These are phyloP conservation scores for Encarsia formosa DNA, from an alignment of 2,888 invertebrate species.

Conservation along the genomic window DNA sequence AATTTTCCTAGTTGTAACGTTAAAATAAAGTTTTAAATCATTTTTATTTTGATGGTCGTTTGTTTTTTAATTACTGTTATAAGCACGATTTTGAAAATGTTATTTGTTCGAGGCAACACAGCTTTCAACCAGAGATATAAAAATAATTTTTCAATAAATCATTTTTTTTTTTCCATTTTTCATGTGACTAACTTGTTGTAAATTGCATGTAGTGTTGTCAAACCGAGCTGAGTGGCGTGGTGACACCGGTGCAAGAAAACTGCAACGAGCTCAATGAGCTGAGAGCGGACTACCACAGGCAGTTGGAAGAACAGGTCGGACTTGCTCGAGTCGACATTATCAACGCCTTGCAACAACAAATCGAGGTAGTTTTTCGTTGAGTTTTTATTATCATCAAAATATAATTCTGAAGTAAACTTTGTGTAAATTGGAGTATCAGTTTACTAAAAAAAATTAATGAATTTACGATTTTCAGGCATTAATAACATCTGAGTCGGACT, in stretches of 20 bases:
- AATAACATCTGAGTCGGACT: constrained; percentile 64
- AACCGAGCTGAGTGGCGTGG: constrained; percentile 44
- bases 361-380: constrained; percentile 64
- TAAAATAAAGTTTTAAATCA: too few relatives aligned
- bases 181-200: constrained; percentile 30
- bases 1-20: too few relatives aligned
- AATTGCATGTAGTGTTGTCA: constrained; percentile 44
- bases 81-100: too few relatives aligned
- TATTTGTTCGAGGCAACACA: too few relatives aligned
- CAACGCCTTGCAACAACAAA: constrained; percentile 66
- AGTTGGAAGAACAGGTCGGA: constrained; percentile 60
- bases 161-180: constrained; percentile 34
- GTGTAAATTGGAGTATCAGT: background rate
- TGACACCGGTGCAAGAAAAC: constrained; percentile 17
- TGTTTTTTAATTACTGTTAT: too few relatives aligned
- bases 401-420: background rate
- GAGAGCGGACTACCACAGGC: constrained; percentile 43
- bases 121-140: constrained; percentile 37
- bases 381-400: background rate
- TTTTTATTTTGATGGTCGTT: too few relatives aligned
- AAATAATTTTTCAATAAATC: constrained; percentile 1
- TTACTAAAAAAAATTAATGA: too few relatives aligned
- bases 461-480: constrained; percentile 64
- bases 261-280: constrained; percentile 40
- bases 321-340: constrained; percentile 66